Evolutionary conservation across 2,888 invertebrate species (phyloP), one percentile per base, ranked within the genome.

Genomic region (Philereme vetulata): DNA sequence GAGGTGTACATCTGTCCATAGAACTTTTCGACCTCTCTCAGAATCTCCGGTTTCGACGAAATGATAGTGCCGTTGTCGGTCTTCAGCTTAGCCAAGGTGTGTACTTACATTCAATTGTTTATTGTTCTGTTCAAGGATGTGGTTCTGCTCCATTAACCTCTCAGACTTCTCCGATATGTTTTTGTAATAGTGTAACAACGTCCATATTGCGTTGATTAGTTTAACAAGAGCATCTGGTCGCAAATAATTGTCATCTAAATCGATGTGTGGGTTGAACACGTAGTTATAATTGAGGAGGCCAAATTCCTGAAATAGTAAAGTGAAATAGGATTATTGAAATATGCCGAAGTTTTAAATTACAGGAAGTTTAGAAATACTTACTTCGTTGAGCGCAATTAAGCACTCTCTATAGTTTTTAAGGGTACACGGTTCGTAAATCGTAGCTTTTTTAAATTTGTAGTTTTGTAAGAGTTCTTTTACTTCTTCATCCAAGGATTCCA

Each of bases 391-490:
- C 5, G 90, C 91, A 52, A 91, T 89, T 35, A 91, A 73, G 74
- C 91, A 92, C 70, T 92, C 89, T 58, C 75, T 86, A 55, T 77
- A 80, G 66, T 92, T 92, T 63, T 82, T 78, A 4, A 69, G 61
- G 4, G 88, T 88, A 66, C 91, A 92, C 0, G 91, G 91, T 70
- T 90, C 91, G 57, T 86, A 90, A 4, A 72, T 66, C 8, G 90
- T 87, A 9, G 87, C 82, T 72, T 80, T 89, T 76, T 90, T 91
- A 65, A 76, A 73, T 77, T 82, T 90, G 66, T 90, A 91, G 71
- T 91, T 85, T 73, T 76, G 72, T 64, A 92, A 71, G 51, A 92
- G 82, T 73, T 92, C 91, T 71, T 77, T 85, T n/a, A 91, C 85
- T 82, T 92, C 91, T 62, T 88, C 86, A 60, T 91, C 90, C 65